phyloP scores from a whole-genome alignment of 2,888 invertebrate genomes.

The Doris montereyensis region DNA sequence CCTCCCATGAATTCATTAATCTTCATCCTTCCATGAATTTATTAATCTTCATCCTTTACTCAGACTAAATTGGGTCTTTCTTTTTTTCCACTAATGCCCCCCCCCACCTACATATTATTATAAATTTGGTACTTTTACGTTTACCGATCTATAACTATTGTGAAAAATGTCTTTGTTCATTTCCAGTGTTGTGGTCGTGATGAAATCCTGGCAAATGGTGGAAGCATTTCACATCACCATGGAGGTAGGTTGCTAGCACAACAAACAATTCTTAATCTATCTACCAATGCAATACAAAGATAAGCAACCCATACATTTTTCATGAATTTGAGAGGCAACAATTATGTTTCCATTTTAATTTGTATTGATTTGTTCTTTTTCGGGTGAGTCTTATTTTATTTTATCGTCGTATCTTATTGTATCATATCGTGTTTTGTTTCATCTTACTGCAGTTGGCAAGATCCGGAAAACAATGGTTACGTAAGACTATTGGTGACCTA shows the following conservation, averaged over 20 bases:
- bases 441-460: slow-evolving; percentile 83
- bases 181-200: slow-evolving; percentile 83
- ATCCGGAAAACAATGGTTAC: slow-evolving; percentile 89
- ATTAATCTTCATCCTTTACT: too few species aligned
- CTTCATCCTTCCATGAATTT: too few species aligned
- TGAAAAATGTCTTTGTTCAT: not conserved
- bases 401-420: not conserved
- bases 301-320: too few species aligned
- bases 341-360: not conserved
- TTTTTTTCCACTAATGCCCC: too few species aligned
- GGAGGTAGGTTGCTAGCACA: too few species aligned
- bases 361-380: not conserved
- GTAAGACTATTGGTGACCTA: slow-evolving; percentile 85
- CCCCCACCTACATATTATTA: too few species aligned
- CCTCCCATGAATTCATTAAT: too few species aligned
- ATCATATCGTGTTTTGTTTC: not conserved
- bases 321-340: too few species aligned
- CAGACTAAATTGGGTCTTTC: not conserved
- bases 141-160: too few species aligned
- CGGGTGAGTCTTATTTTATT: not conserved
- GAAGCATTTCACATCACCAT: slow-evolving; percentile 96
- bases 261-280: too few species aligned
- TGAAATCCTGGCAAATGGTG: slow-evolving; percentile 91
- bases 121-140: too few species aligned
- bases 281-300: too few species aligned